A percentile compares a stretch with the other conserved stretches of the same genome.
Conservation (phyloP, 2,888 invertebrate species). For the Hedya salicella region DNA sequence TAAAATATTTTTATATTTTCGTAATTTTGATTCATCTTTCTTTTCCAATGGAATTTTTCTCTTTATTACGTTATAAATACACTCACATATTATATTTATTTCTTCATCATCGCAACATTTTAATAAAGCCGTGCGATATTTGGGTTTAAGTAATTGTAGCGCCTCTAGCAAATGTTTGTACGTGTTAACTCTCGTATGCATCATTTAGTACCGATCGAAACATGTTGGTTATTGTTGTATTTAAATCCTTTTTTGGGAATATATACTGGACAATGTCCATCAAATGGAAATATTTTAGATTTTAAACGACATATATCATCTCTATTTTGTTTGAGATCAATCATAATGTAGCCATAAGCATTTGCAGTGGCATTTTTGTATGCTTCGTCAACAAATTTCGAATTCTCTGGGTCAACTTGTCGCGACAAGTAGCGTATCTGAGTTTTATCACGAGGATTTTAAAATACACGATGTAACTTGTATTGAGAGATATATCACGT, state of each 20-base stretch:
- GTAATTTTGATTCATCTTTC: slow-evolving; percentile 20
- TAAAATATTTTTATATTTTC: slow-evolving; percentile 32
- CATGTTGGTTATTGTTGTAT: slow-evolving; percentile 46
- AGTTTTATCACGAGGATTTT: slow-evolving; percentile 51
- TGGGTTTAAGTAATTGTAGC: slow-evolving; percentile 45
- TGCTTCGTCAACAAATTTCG: slow-evolving; percentile 50
- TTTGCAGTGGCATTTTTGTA: slow-evolving; percentile 50
- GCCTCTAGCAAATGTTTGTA: slow-evolving; percentile 46
- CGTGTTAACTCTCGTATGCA: slow-evolving; percentile 44
- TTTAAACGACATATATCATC: slow-evolving; percentile 47
- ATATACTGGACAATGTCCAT: slow-evolving; percentile 39
- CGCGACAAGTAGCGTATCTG: slow-evolving; percentile 49
- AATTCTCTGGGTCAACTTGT: slow-evolving; percentile 50
- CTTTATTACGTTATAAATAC: slow-evolving; percentile 39
- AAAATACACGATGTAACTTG: slow-evolving; percentile 51
- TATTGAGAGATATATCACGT: slow-evolving; percentile 49
- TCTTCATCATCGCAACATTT: slow-evolving; percentile 46
- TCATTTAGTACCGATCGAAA: slow-evolving; percentile 46
- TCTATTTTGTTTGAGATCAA: slow-evolving; percentile 50
- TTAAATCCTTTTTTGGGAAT: slow-evolving; percentile 47
- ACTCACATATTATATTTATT: slow-evolving; percentile 38
- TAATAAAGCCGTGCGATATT: slow-evolving; percentile 47
- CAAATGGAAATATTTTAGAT: slow-evolving; percentile 46
- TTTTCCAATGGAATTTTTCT: slow-evolving; percentile 26
- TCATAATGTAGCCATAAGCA: slow-evolving; percentile 52